Conservation (phyloP, 2,888 invertebrate species). For the Julus scandinavius region DNA sequence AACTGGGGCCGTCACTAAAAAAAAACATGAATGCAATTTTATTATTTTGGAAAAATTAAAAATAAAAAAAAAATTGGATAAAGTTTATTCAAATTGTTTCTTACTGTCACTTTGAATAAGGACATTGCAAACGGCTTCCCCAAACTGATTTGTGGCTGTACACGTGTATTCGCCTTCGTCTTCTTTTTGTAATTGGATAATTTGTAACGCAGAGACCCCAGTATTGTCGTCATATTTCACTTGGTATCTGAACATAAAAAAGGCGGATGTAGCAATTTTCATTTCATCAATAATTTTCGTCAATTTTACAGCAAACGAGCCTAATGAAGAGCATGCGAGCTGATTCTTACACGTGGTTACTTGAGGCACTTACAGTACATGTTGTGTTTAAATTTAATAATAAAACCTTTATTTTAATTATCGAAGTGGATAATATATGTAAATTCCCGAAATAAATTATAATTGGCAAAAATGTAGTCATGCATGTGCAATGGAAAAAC, state of each 20-base stretch:
- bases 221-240: slow-evolving; percentile 91
- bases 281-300: neutral
- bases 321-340: neutral
- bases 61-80: neutral
- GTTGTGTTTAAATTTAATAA: neutral
- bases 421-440: neutral
- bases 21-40: neutral
- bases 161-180: slow-evolving; percentile 98
- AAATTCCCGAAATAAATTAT: neutral
- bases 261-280: slow-evolving; percentile 30
- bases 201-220: slow-evolving; percentile 89
- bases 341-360: neutral
- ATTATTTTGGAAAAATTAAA: neutral
- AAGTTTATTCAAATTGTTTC: neutral
- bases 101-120: slow-evolving; percentile 85
- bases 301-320: neutral
- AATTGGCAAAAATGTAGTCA: no score
- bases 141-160: slow-evolving; percentile 93
- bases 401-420: neutral
- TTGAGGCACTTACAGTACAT: neutral
- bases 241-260: slow-evolving; percentile 78
- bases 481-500: no score
- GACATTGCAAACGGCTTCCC: slow-evolving; percentile 95
- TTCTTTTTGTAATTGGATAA: slow-evolving; percentile 93
- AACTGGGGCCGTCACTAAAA: slow-evolving; percentile 42